These are phyloP conservation scores for Lepidurus couesii DNA, from an alignment of 1,140 invertebrate species.

Conservation along the genomic window DNA sequence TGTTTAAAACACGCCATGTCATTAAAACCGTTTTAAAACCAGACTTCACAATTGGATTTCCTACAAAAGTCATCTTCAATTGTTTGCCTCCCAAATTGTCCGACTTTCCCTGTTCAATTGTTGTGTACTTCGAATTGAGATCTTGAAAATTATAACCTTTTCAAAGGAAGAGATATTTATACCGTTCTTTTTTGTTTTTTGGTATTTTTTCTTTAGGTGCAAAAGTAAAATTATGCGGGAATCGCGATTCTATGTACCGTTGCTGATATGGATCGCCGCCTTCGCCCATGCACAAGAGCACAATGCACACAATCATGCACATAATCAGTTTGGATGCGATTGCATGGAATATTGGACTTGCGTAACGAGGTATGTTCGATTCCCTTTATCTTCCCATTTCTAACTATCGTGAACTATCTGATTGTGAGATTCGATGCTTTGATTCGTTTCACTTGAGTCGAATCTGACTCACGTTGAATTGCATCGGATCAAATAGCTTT, in stretches of 20 bases:
- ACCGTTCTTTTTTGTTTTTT: no score
- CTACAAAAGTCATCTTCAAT: no score
- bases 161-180: no score
- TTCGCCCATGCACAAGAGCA: background rate
- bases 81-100: no score
- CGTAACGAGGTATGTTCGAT: slow-evolving; percentile 41
- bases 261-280: slow-evolving; percentile 4
- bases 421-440: background rate
- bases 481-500: no score
- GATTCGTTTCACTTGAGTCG: no score
- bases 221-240: background rate
- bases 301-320: slow-evolving; percentile 19
- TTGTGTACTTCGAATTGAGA: no score
- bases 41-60: no score
- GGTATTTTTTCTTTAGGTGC: background rate
- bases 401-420: background rate
- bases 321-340: slow-evolving; percentile 41
- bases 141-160: no score
- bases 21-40: background rate
- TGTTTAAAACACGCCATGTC: background rate
- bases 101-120: no score
- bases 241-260: slow-evolving; percentile 11
- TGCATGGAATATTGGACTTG: slow-evolving; percentile 50
- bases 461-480: no score
- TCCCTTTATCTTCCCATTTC: background rate